phyloP scores from a whole-genome alignment of 2,888 invertebrate species.

The Lepidocyrtoides sp. region DNA sequence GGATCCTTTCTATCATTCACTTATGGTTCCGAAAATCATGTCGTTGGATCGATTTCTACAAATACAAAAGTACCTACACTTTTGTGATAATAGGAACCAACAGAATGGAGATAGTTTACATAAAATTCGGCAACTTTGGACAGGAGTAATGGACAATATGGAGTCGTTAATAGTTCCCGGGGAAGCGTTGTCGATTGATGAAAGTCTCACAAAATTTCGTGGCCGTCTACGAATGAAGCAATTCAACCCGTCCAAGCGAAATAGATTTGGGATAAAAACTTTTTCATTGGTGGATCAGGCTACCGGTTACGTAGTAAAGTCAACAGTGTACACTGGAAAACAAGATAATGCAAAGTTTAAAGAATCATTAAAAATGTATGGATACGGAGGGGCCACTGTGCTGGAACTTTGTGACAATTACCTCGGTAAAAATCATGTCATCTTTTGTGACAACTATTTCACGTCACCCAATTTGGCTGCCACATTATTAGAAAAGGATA shows the following conservation, averaged over 20 bases:
- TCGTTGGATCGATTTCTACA: conserved; percentile 40
- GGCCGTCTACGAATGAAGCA: conserved; percentile 78
- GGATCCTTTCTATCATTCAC: not conserved
- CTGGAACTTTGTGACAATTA: conserved; percentile 68
- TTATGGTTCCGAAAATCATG: conserved; percentile 43
- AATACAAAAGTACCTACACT: conserved; percentile 46
- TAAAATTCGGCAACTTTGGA: conserved; percentile 78
- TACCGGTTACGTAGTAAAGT: conserved; percentile 70
- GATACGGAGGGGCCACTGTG: conserved; percentile 47
- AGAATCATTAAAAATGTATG: conserved; percentile 18
- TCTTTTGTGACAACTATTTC: conserved; percentile 78
- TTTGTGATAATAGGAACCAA: not conserved
- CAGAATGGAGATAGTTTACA: conserved; percentile 8
- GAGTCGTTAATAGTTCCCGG: conserved; percentile 53
- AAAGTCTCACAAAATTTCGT: conserved; percentile 78
- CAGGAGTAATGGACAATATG: conserved; percentile 59
- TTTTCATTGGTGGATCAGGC: conserved; percentile 67
- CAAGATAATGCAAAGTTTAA: conserved; percentile 28
- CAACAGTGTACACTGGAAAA: conserved; percentile 58
- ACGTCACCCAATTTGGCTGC: conserved; percentile 54
- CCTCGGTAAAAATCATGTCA: conserved; percentile 59
- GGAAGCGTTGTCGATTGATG: conserved; percentile 72
- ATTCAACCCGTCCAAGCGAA: conserved; percentile 80
- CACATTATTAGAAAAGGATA: conserved; percentile 49
- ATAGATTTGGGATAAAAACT: conserved; percentile 80